Evolutionary conservation across 2,888 invertebrate species (phyloP).

Genomic region (Bugula neritina): DNA sequence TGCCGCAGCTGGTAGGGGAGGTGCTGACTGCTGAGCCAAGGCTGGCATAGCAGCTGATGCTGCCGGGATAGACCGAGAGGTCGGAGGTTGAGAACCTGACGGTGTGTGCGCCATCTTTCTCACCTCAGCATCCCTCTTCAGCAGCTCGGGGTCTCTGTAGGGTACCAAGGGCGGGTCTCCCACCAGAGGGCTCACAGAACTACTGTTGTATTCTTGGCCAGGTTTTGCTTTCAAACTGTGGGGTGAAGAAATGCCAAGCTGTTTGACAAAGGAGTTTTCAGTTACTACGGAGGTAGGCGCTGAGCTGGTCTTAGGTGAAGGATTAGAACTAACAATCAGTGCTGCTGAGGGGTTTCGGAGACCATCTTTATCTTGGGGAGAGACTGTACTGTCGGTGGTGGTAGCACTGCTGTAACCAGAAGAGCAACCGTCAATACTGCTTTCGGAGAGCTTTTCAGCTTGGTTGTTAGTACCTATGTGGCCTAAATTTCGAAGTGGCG

Average conservation of each 20-base stretch:
- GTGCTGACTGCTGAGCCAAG: constrained; percentile 32
- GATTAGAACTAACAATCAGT: neutral
- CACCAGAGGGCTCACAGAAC: constrained; percentile 28
- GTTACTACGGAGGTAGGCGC: neutral
- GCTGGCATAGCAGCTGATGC: constrained; percentile 56
- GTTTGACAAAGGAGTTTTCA: neutral
- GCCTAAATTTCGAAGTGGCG: neutral
- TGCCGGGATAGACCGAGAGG: constrained; percentile 20
- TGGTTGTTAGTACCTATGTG: neutral
- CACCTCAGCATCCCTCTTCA: constrained; percentile 30
- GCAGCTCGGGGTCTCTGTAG: constrained; percentile 31
- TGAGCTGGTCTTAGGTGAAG: neutral
- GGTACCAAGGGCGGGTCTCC: constrained; percentile 29
- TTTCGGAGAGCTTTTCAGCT: constrained; percentile 18
- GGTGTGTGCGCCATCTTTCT: constrained; percentile 28
- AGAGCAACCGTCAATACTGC: constrained; percentile 17
- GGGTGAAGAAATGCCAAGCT: neutral
- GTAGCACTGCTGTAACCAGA: constrained; percentile 26
- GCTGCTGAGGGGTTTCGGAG: neutral
- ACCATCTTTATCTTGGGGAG: constrained; percentile 17
- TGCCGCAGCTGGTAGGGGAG: constrained; percentile 38
- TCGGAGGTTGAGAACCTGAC: constrained; percentile 4
- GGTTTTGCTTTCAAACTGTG: neutral
- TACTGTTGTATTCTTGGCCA: neutral
- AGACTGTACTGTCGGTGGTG: constrained; percentile 15